Conservation (phyloP, 2,113 vertebrate species). For the Psophia crepitans region DNA sequence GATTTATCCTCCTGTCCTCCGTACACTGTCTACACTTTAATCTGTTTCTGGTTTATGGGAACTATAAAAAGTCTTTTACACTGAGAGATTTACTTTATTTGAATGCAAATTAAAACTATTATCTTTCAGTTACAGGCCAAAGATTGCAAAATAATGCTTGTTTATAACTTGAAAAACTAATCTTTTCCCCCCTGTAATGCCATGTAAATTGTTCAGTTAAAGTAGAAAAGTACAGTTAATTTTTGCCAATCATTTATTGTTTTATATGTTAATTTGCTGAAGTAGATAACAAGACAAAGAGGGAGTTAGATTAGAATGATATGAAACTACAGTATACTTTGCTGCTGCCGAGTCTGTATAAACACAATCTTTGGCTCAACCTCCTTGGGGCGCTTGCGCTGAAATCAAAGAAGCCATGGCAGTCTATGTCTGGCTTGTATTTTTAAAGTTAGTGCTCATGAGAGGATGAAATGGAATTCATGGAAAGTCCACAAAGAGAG, state of each 20-base stretch:
- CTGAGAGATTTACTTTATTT: slow-evolving; percentile 71
- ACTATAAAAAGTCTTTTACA: slow-evolving; percentile 72
- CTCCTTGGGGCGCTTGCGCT: not conserved
- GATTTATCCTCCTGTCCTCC: slow-evolving; percentile 57
- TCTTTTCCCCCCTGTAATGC: not conserved
- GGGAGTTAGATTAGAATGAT: not conserved
- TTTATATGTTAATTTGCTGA: slow-evolving; percentile 16
- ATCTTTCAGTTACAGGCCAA: slow-evolving; percentile 74
- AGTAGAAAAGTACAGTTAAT: slow-evolving; percentile 44
- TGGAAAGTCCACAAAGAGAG: not conserved
- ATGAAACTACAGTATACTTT: not conserved
- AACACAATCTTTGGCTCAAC: not conserved
- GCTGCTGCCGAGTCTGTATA: not conserved
- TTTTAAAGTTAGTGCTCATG: not conserved
- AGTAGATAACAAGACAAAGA: not conserved
- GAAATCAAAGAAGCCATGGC: not conserved
- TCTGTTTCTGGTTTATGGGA: slow-evolving; percentile 69
- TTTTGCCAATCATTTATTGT: slow-evolving; percentile 34
- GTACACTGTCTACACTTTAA: slow-evolving; percentile 65
- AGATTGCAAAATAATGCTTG: slow-evolving; percentile 66
- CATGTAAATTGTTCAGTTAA: slow-evolving; percentile 52
- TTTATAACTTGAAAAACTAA: slow-evolving; percentile 56
- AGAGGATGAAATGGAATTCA: not conserved
- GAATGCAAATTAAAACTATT: slow-evolving; percentile 77
- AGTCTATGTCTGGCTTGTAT: not conserved